Evolutionary conservation across 2,113 vertebrate species (phyloP).

Genomic region (Sakesphorus luctuosus): DNA sequence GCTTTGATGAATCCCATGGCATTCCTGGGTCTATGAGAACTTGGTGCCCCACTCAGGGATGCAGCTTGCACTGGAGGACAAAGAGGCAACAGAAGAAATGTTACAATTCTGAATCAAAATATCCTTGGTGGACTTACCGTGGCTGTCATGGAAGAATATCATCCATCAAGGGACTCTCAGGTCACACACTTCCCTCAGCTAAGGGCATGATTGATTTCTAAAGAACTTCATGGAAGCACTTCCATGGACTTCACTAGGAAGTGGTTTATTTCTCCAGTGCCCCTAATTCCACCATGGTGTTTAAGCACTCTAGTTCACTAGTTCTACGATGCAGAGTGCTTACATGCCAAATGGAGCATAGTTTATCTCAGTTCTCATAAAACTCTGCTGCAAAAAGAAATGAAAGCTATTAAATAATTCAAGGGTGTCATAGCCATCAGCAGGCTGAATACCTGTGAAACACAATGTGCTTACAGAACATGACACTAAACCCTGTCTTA

Average conservation of each 20-base stretch:
- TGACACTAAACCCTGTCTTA: not conserved
- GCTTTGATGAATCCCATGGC: not conserved
- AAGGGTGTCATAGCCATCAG: constrained; percentile 48
- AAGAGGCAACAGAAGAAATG: not conserved
- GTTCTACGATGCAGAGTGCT: not conserved
- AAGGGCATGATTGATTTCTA: not conserved
- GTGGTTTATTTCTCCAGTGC: not conserved
- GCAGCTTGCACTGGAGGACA: not conserved
- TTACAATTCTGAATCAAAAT: not conserved
- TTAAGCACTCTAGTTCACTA: not conserved
- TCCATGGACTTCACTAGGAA: not conserved
- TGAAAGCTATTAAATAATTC: constrained; percentile 53
- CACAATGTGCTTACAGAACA: not conserved
- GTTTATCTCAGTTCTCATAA: constrained; percentile 29
- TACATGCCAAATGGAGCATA: constrained; percentile 1
- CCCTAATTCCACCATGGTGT: not conserved
- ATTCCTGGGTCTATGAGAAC: not conserved
- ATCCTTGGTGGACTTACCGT: not conserved
- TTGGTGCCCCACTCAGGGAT: not conserved
- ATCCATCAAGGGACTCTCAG: not conserved
- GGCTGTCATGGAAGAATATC: not conserved
- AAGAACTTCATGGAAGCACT: not conserved
- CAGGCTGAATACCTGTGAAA: not conserved
- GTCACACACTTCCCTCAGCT: not conserved
- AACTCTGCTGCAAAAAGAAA: constrained; percentile 19